phyloP scores from a whole-genome alignment of 2,888 invertebrate species.

The Tolmerus cingulatus region DNA sequence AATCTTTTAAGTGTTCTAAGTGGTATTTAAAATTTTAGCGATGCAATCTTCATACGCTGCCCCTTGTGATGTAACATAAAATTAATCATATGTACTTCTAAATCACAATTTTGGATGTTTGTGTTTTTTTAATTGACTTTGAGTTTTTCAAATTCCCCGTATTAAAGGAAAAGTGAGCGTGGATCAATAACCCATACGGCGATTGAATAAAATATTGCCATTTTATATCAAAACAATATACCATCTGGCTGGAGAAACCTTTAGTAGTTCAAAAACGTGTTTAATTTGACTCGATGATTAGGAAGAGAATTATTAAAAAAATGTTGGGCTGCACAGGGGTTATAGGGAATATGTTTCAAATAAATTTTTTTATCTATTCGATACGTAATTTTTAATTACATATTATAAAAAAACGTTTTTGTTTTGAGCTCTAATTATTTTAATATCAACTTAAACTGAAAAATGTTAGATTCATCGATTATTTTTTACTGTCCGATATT shows the following conservation, averaged over 20 bases:
- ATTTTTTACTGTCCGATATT: too few relatives aligned
- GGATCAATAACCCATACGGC: neutral
- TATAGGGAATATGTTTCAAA: too few relatives aligned
- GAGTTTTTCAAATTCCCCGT: neutral
- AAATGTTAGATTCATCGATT: too few relatives aligned
- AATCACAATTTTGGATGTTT: neutral
- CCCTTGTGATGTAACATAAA: neutral
- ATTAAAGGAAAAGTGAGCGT: neutral
- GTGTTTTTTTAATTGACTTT: neutral
- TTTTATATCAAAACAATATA: neutral
- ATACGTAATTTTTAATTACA: too few relatives aligned
- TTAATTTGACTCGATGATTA: too few relatives aligned
- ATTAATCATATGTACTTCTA: neutral
- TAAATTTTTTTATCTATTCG: too few relatives aligned
- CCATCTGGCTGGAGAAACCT: neutral
- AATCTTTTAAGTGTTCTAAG: neutral
- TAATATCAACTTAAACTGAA: too few relatives aligned
- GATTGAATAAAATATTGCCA: neutral
- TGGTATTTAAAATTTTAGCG: neutral
- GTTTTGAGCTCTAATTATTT: too few relatives aligned
- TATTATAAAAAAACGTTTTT: too few relatives aligned
- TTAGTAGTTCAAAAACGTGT: too few relatives aligned
- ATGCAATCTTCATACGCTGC: neutral
- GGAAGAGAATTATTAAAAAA: too few relatives aligned
- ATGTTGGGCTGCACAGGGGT: too few relatives aligned